Percentiles rank a stretch among this genome's conserved stretches.
These are phyloP conservation scores for Muschampia plurimacula DNA, from an alignment of 2,888 invertebrate species.

Conservation along the genomic window DNA sequence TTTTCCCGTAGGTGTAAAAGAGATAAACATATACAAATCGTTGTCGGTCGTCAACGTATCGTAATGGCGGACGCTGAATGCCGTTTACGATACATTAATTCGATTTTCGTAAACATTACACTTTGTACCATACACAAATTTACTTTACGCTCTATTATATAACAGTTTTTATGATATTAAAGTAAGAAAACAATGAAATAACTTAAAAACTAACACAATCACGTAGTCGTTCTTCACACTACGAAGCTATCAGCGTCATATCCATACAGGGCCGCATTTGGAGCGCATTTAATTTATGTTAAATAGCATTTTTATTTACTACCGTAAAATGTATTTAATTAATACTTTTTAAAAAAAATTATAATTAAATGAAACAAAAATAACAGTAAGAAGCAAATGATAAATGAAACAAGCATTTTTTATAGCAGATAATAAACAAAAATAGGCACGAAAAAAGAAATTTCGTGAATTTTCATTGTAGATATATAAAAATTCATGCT, in stretches of 20 bases:
- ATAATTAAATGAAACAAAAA: too few species aligned
- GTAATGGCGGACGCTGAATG: conserved; percentile 70
- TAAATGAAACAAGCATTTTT: too few species aligned
- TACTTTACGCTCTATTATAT: conserved; percentile 15
- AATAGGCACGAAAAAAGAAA: too few species aligned
- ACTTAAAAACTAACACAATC: conserved; percentile 65
- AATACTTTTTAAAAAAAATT: too few species aligned
- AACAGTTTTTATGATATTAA: conserved; percentile 41
- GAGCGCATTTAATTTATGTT: background rate
- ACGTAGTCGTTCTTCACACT: conserved; percentile 69
- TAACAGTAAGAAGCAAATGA: too few species aligned
- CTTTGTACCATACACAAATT: conserved; percentile 30
- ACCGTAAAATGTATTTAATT: too few species aligned
- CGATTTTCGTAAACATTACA: conserved; percentile 48
- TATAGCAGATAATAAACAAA: too few species aligned
- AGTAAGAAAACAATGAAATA: conserved; percentile 44
- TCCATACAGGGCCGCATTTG: conserved; percentile 73
- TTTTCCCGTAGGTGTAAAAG: conserved; percentile 61
- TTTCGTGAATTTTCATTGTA: too few species aligned
- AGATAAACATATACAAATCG: conserved; percentile 62
- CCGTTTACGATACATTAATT: conserved; percentile 61
- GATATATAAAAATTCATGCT: too few species aligned
- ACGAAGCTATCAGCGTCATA: conserved; percentile 76
- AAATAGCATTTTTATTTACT: background rate
- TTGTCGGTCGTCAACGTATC: conserved; percentile 56